These are phyloP conservation scores for Camponotus pennsylvanicus DNA, from an alignment of 1,140 invertebrate genomes.

Conservation along the genomic window DNA sequence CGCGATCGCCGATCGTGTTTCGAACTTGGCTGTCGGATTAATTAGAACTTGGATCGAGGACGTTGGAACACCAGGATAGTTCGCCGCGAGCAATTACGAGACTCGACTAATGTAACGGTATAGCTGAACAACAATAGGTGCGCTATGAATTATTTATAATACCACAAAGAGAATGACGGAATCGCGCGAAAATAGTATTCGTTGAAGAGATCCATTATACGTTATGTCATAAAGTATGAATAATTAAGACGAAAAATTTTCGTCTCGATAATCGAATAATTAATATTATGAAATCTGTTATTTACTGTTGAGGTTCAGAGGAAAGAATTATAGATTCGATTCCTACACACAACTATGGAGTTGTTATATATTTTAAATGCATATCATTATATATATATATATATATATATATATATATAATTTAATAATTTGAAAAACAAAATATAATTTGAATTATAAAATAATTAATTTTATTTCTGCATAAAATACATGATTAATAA, in stretches of 20 bases:
- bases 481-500: background rate
- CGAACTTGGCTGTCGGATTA: constrained; percentile 61
- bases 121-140: constrained; percentile 45
- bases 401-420: background rate
- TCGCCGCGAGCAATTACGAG: constrained; percentile 55
- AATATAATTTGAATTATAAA: background rate
- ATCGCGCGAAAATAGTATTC: constrained; percentile 2
- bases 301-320: background rate
- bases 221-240: background rate
- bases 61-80: constrained; percentile 43
- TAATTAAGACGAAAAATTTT: background rate
- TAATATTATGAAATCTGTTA: background rate
- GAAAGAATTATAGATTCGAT: background rate
- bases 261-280: background rate
- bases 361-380: background rate
- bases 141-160: constrained; percentile 54
- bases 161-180: background rate
- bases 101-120: constrained; percentile 45
- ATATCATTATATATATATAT: background rate
- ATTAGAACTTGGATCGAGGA: constrained; percentile 57
- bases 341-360: background rate
- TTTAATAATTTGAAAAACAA: background rate
- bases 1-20: constrained; percentile 60
- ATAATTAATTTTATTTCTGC: constrained; percentile 1
- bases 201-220: background rate